Base-by-base conservation (phyloP, 2,113 vertebrate species). In the Ramphastos sulfuratus region DNA sequence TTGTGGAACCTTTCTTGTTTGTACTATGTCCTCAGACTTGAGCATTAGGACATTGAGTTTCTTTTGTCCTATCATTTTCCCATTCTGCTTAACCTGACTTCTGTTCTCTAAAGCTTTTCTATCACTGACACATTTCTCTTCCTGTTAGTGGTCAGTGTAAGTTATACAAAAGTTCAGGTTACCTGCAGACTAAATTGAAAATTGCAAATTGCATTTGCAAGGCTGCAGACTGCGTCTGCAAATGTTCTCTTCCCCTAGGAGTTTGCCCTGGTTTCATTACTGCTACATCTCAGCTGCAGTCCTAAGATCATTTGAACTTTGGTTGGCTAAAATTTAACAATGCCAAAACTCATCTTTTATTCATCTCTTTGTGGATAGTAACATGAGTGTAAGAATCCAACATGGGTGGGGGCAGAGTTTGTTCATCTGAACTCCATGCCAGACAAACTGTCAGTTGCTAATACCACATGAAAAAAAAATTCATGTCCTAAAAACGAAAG, bases 11-110 rank as follows among this genome's bases (percentile, higher is more conserved):
- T 85, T 63, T 63, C 20, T 27, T 90, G 31, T 24, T 21, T 93
- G 18, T 10, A 17, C 9, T n/a, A 1, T 31, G 19, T 15, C 12
- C 4, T 65, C 37, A 82, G 2, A 35, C 0, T 0, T 15, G 19
- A 80, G 12, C 61, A 81, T 39, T 18, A 81, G 65, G 46, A 78
- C 46, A 5, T 1, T 30, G 10, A 52, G 6, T 54, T 69, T 65
- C 19, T 66, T 70, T 44, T 86, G 87, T n/a, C 10, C 7, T 39
- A 1, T 24, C 13, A 60, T 89, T 28, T 81, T 50, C 48, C 7
- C 0, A 1, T 30, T 90, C 15, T 14, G 11, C 24, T 66, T 74
- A 69, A 44, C 65, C 17, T 70, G 20, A 30, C 12, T 87, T 70
- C 5, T 55, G 42, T 35, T 31, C 4, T 55, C 27, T 8, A 25